Conservation (phyloP, 2,113 vertebrate genomes). For the Stomatorhinus ivindoensis region DNA sequence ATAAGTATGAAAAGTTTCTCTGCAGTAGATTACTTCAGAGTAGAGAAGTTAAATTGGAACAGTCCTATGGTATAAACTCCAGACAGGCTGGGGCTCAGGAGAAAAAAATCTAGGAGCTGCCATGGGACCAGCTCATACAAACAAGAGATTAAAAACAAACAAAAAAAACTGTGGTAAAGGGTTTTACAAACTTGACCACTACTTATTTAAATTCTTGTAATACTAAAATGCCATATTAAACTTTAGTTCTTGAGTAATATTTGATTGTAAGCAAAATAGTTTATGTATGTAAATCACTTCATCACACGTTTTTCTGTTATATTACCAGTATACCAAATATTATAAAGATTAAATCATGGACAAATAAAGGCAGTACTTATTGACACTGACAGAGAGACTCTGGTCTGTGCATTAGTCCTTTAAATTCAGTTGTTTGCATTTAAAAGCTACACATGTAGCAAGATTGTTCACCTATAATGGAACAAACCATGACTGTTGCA, state of each 20-base stretch:
- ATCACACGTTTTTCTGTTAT: neutral
- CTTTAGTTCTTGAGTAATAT: neutral
- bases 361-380: neutral
- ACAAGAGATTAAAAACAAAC: neutral
- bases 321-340: neutral
- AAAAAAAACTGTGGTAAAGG: neutral
- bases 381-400: neutral
- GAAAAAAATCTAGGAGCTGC: neutral
- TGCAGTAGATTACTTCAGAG: neutral
- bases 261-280: neutral
- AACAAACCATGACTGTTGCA: neutral
- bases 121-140: neutral
- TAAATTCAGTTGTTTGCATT: neutral
- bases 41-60: neutral
- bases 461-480: neutral
- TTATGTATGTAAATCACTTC: neutral
- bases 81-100: neutral
- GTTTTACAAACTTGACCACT: neutral
- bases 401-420: neutral
- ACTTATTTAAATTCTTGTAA: neutral
- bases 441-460: neutral
- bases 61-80: neutral
- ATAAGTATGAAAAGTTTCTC: neutral
- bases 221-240: neutral
- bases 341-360: neutral